Base-by-base conservation (phyloP, 2,113 vertebrate species). In the Podilymbus podiceps region DNA sequence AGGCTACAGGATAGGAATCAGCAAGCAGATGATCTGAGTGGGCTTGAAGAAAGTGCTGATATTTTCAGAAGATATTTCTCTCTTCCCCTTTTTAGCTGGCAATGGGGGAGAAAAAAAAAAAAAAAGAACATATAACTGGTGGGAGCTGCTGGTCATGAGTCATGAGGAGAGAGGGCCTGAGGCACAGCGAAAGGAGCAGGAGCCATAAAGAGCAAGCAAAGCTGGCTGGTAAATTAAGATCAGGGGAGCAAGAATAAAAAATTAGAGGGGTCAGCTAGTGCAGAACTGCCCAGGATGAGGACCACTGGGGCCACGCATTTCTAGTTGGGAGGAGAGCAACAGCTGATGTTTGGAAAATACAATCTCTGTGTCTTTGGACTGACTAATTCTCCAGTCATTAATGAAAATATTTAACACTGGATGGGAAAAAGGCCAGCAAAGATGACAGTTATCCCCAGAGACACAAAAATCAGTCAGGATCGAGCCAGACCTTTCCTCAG, bases 21-120 rank as follows among this genome's bases (percentile, higher is more conserved):
- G 90, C 93, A 91, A 82, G 75, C 53, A 90, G 92, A 92, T 76
- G 17, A 95, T 64, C 67, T 60, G 73, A 93, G 66, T 85, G 62
- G n/a, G 66, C 73, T 89, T 71, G 83, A 92, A 80, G 73, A 92
- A 97, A 95, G 22, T 89, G 94, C 95, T 97, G 92, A 89, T 94
- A 92, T 92, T 94, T 96, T 93, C 76, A 85, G 89, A 95, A 79
- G 80, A 78, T 86, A 67, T 71, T 94, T 96, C 50, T 52, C 27
- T 90, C 80, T 96, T 97, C 95, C 49, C 30, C 77, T 91, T 96
- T 90, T 79, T 58, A 71, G 58, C n/a, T 88, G n/a, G 69, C 62
- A 28, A 20, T 6, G 20, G 47, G 5, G 18, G 14, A 11, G 28
- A 4, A 15, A 3, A 2, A 15, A 68, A 11, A 25, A 4, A 15